Conservation (phyloP, 2,797 vertebrate genomes). For the Carapus acus region DNA sequence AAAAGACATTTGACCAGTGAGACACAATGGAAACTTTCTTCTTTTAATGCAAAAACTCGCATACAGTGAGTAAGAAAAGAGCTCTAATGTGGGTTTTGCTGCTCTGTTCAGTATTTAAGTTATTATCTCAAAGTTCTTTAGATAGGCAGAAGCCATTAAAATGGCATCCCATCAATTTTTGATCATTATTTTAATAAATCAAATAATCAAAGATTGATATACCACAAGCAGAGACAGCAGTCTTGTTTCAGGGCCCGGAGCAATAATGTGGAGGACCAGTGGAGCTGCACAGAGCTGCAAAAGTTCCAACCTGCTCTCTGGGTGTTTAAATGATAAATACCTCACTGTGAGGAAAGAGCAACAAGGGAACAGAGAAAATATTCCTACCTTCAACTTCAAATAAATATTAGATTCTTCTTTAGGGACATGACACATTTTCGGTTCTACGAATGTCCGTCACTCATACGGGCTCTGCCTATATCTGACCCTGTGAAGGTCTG, state of each 20-base stretch:
- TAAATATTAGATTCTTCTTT: constrained; percentile 58
- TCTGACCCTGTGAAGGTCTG: no score
- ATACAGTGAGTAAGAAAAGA: constrained; percentile 59
- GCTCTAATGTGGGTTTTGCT: neutral
- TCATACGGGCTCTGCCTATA: no score
- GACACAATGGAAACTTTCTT: constrained; percentile 12
- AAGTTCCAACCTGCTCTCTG: no score
- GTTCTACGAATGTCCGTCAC: constrained; percentile 46
- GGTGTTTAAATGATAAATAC: constrained; percentile 67
- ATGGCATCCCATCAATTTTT: no score
- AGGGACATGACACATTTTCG: constrained; percentile 45
- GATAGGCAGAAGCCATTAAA: no score
- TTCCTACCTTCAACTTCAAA: constrained; percentile 53
- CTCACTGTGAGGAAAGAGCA: constrained; percentile 77
- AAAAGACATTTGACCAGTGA: constrained; percentile 1
- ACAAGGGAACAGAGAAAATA: constrained; percentile 64
- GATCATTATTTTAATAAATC: neutral
- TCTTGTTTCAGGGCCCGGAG: constrained; percentile 54
- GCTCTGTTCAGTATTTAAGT: no score
- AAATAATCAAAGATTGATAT: constrained; percentile 33
- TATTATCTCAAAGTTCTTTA: no score
- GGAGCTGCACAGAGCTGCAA: no score
- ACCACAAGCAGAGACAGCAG: constrained; percentile 51
- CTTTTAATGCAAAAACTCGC: constrained; percentile 46
- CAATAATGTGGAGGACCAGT: no score